Base-by-base conservation (phyloP, 2,113 vertebrate genomes). In the Pandion haliaetus region DNA sequence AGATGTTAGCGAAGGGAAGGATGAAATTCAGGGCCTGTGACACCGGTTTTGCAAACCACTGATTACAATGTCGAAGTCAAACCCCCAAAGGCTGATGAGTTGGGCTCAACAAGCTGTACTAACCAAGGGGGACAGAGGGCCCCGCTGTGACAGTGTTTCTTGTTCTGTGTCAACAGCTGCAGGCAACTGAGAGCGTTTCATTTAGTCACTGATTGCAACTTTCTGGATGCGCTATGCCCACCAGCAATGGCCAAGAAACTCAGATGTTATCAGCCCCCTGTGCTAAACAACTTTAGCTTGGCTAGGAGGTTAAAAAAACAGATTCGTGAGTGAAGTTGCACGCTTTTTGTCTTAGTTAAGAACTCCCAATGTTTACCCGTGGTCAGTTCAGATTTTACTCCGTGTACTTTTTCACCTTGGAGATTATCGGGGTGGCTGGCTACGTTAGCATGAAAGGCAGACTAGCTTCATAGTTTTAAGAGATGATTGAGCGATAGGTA, bases 211-310 rank as follows among this genome's bases (percentile, higher is more conserved):
- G 58, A 31, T 7, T 49, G 40, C 77, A 42, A 10, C 42, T 63
- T 63, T 36, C 15, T 58, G 50, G 19, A 9, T 61, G 38, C 1
- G 0, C 36, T 20, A 0, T 52, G 69, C 32, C 40, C 5, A 5
- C 18, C 34, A 62, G 70, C 58, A 28, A 5, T 34, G 34, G 40
- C 47, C 49, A 21, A 5, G 45, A 55, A 40, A 57, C 47, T 82
- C 17, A 1, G 20, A 20, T n/a, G 5, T 34, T 71, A 17, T 4
- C 58, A 81, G 50, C 8, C 12, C 25, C 32, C 12, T 8, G 28
- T 17, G 31, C 78, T 83, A 55, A 94, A 57, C n/a, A 45, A 12
- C 12, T 59, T 23, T 59, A 38, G 16, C 36, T 82, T 62, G 47
- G 21, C 47, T 25, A 52, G 36, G 32, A 72, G 40, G 6, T 71